Evolutionary conservation across 2,888 invertebrate species (phyloP).

Genomic region (Lacanobia wlatinum): DNA sequence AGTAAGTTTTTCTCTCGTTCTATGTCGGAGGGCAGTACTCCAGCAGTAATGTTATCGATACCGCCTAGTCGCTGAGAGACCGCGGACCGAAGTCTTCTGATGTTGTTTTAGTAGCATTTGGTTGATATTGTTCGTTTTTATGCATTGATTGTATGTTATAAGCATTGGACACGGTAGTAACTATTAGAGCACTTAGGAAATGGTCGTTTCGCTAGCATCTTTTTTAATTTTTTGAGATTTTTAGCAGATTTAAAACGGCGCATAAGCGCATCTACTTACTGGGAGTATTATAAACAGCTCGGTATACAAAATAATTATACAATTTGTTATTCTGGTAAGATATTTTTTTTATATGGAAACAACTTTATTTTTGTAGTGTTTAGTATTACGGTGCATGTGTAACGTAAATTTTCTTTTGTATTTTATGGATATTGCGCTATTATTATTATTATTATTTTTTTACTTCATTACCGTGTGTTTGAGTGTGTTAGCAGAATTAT

Average conservation of each 20-base stretch:
- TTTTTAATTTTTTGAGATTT: constrained; percentile 85
- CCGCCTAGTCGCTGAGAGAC: constrained; percentile 91
- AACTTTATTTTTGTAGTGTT: constrained; percentile 87
- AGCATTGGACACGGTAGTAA: constrained; percentile 88
- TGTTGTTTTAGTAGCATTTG: constrained; percentile 86
- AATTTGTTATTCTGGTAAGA: constrained; percentile 90
- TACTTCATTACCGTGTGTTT: constrained; percentile 89
- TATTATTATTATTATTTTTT: constrained; percentile 83
- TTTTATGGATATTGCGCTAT: constrained; percentile 87
- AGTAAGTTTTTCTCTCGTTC: constrained; percentile 70
- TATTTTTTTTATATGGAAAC: constrained; percentile 87
- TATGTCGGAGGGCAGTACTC: constrained; percentile 68
- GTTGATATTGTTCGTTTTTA: constrained; percentile 89
- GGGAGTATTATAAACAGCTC: constrained; percentile 87
- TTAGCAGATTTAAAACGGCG: constrained; percentile 76
- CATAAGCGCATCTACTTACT: constrained; percentile 79
- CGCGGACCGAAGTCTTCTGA: constrained; percentile 84
- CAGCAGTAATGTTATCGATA: constrained; percentile 74
- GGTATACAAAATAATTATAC: constrained; percentile 87
- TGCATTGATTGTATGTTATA: constrained; percentile 84
- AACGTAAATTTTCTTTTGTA: constrained; percentile 75
- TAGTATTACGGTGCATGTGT: constrained; percentile 90
- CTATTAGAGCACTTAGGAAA: constrained; percentile 88
- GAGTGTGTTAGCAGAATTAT: constrained; percentile 90
- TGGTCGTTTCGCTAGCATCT: constrained; percentile 89